Evolutionary conservation across 2,888 invertebrate genomes (phyloP).

Genomic region (Netelia fuscicornis): DNA sequence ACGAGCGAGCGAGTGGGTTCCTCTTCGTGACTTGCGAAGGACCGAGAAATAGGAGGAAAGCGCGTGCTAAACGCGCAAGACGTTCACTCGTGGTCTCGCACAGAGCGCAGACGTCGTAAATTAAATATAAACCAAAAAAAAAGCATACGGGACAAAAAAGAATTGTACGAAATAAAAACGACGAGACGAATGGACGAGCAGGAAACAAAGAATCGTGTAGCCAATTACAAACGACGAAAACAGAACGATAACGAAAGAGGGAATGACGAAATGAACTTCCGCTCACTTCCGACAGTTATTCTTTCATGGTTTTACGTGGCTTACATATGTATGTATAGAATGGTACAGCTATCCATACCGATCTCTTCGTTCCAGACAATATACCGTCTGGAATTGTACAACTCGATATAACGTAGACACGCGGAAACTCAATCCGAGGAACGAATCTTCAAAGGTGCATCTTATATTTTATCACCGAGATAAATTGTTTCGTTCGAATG

Average conservation of each 20-base stretch:
- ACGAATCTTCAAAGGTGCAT: neutral
- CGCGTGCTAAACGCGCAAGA: neutral
- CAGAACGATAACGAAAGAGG: constrained; percentile 19
- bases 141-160: constrained; percentile 3
- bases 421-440: constrained; percentile 7
- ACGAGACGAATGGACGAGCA: neutral
- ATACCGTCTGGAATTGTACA: constrained; percentile 20
- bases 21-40: neutral
- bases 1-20: neutral
- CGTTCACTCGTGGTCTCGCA: constrained; percentile 16
- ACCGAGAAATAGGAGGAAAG: neutral
- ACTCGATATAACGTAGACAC: neutral
- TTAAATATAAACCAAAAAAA: constrained; percentile 35
- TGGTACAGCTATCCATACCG: neutral
- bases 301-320: neutral
- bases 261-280: constrained; percentile 25
- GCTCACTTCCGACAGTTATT: constrained; percentile 14
- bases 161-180: neutral
- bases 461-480: constrained; percentile 8
- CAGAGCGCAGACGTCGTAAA: constrained; percentile 59
- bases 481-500: neutral
- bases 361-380: constrained; percentile 22
- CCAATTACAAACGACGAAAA: neutral
- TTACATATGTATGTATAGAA: neutral
- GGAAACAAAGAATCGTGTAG: constrained; percentile 3